Conservation (phyloP, 2,113 vertebrate species). For the Odobenus rosmarus region DNA sequence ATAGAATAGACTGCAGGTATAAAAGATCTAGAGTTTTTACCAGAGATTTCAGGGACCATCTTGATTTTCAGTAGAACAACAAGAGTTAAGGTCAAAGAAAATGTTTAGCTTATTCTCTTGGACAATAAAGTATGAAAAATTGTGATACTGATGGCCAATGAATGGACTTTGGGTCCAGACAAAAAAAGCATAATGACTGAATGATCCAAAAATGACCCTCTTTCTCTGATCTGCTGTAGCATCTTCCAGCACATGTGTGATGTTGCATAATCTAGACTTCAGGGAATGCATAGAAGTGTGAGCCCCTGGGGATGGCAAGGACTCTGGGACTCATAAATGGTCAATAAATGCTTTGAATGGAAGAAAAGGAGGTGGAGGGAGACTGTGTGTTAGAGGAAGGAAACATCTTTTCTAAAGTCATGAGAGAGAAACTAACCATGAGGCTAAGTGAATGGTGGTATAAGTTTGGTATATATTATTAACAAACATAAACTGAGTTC, state of each 20-base stretch:
- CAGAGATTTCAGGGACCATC: too few relatives aligned
- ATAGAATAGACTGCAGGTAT: background rate
- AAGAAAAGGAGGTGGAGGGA: background rate
- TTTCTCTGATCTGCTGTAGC: background rate
- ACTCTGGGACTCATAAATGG: background rate
- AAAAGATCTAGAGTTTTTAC: background rate
- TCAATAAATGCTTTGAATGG: background rate
- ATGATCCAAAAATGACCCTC: background rate
- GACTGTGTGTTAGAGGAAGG: background rate
- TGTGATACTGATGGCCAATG: too few relatives aligned
- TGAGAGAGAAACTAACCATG: background rate
- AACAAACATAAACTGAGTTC: background rate
- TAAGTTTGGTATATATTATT: background rate
- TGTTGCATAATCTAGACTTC: fast-evolving
- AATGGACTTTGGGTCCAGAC: background rate
- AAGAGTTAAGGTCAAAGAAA: background rate
- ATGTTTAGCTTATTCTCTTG: background rate
- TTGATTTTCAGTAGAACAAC: background rate
- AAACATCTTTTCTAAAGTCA: background rate
- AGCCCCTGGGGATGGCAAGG: fast-evolving
- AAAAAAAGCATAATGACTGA: background rate
- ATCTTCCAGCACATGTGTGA: background rate
- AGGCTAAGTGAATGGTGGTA: background rate
- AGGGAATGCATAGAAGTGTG: background rate
- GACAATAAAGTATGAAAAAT: background rate